Evolutionary conservation across 2,113 vertebrate species (phyloP).

Genomic region (Microtus montanus): DNA sequence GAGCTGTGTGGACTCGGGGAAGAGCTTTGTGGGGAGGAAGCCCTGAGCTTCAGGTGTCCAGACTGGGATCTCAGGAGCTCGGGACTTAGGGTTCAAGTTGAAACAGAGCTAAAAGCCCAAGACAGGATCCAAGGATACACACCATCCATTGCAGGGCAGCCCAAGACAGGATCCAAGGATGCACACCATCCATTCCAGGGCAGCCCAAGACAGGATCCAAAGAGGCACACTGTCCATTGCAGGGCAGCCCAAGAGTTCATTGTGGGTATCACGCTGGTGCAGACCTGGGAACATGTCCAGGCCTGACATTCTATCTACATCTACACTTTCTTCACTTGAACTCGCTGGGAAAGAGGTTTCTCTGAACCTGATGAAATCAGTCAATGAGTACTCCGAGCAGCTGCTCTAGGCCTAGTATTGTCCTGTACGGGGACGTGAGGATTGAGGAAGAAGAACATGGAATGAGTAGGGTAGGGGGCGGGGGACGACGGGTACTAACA

Average conservation of each 20-base stretch:
- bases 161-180: neutral
- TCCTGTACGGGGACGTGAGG: neutral
- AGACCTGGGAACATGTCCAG: neutral
- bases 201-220: too few species aligned
- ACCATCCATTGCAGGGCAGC: rapidly evolving
- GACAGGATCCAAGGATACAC: neutral
- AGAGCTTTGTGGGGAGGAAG: neutral
- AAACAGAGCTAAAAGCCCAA: neutral
- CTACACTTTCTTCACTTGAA: too few species aligned
- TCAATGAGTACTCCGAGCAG: neutral
- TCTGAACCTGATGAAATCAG: neutral
- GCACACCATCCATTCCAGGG: too few species aligned
- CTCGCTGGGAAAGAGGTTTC: neutral
- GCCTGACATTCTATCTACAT: too few species aligned
- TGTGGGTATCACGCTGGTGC: too few species aligned
- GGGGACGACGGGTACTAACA: neutral
- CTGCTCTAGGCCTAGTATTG: too few species aligned
- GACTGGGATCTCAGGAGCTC: too few species aligned
- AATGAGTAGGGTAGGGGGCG: neutral
- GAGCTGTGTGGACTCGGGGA: neutral
- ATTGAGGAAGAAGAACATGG: neutral
- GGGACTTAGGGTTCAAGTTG: neutral
- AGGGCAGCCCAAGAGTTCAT: neutral
- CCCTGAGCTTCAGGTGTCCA: neutral
- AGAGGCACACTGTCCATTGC: neutral